Base-by-base conservation (phyloP, 2,888 invertebrate genomes). In the Caenorhabditis auriculariae region DNA sequence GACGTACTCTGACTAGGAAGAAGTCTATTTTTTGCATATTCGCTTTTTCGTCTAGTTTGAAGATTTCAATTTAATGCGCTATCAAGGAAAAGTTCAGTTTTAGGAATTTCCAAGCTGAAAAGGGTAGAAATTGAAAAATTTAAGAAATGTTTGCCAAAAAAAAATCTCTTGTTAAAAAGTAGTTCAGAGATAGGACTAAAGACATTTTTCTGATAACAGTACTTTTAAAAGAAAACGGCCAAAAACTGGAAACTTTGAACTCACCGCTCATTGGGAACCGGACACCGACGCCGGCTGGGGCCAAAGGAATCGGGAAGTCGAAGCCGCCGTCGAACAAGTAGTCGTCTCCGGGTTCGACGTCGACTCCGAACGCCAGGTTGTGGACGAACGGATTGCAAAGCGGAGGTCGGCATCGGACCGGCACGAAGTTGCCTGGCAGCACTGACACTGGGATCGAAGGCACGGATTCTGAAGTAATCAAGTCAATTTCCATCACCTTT, bases 311-410 rank as follows among this genome's bases (percentile, higher is more conserved):
- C 7, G 75, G 74, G 65, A 74, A 74, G 54, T 75, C 74, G 43
- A 76, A 45, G 23, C 74, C 74, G 41, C 69, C 73, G 54, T 76
- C 76, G 45, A 75, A 68, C 17, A 76, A 57, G 29, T 64, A 66
- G 52, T 75, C 76, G 53, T 75, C 75, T 62, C 75, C 74, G 6
- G 75, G 72, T 46, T 76, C 75, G 4, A 77, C 72, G 53, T 77
- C 76, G 7, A 74, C 69, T 35, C 76, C 75, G 37, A 75, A 70
- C 9, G 67, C 77, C 44, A 71, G 44, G 38, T 73, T 76, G 54
- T 75, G 72, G 21, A 76, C 72, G 52, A 77, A 77, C 39, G 76
- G 76, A 52, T 77, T 77, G 49, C 77, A 77, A 56, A 76, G 67
- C 15, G 76, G 77, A 24, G 76, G 75, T 37, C 75, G 75, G 51